Evolutionary conservation across 1,140 invertebrate genomes (phyloP).

Genomic region (Heliconius himera): DNA sequence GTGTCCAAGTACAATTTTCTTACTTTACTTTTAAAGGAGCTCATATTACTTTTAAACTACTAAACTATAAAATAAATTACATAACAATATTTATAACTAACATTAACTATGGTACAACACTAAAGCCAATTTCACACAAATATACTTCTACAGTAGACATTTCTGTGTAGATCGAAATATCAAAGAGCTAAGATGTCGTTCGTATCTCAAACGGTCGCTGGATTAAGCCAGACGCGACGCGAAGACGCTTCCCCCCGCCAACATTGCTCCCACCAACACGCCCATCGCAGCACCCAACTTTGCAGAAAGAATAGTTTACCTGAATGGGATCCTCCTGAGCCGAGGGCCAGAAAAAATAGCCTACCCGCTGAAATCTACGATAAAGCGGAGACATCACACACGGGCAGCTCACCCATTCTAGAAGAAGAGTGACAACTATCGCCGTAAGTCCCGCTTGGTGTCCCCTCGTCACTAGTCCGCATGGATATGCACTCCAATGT

Average conservation of each 20-base stretch:
- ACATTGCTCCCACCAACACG: slow-evolving; percentile 74
- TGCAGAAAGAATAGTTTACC: slow-evolving; percentile 73
- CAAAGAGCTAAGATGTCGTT: slow-evolving; percentile 63
- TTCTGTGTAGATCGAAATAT: slow-evolving; percentile 34
- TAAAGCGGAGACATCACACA: slow-evolving; percentile 52
- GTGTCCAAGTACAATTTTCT: slow-evolving; percentile 46
- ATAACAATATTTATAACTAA: not conserved
- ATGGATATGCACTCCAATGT: slow-evolving; percentile 69
- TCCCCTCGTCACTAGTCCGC: slow-evolving; percentile 72
- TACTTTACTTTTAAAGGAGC: slow-evolving; percentile 18
- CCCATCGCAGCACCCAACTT: slow-evolving; percentile 64
- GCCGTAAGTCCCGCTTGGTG: slow-evolving; percentile 73
- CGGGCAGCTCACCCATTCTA: slow-evolving; percentile 52
- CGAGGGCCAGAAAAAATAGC: slow-evolving; percentile 73
- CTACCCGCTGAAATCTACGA: slow-evolving; percentile 73
- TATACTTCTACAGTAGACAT: slow-evolving; percentile 15
- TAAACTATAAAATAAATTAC: not conserved
- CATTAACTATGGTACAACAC: not conserved
- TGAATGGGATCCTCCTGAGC: slow-evolving; percentile 74
- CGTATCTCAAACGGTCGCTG: slow-evolving; percentile 75
- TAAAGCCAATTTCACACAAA: not conserved
- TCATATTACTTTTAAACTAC: slow-evolving; percentile 22
- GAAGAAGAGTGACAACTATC: slow-evolving; percentile 74
- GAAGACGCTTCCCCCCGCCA: slow-evolving; percentile 67
- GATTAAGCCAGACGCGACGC: slow-evolving; percentile 65